Evolutionary conservation across 2,888 invertebrate species (phyloP).

Genomic region (Drosophila monieri): DNA sequence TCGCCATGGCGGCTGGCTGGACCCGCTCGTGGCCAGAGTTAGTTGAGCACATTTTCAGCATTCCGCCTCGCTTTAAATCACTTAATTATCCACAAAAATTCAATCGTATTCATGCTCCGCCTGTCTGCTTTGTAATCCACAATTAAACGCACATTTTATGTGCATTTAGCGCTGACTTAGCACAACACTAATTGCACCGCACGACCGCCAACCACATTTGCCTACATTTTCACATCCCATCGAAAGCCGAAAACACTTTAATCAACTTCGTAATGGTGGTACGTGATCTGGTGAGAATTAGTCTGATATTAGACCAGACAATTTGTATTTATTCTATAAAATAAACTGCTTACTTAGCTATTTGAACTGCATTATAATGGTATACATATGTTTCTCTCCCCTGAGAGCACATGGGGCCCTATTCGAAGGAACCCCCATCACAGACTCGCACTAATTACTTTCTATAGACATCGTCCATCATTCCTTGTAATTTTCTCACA

Average conservation of each 20-base stretch:
- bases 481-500: slow-evolving; percentile 70
- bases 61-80: slow-evolving; percentile 7
- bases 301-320: not conserved
- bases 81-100: slow-evolving; percentile 16
- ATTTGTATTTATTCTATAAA: not conserved
- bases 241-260: slow-evolving; percentile 5
- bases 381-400: not conserved
- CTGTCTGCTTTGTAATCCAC: slow-evolving; percentile 8
- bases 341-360: not conserved
- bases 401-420: not conserved
- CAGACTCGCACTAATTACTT: slow-evolving; percentile 46
- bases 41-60: slow-evolving; percentile 10
- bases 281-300: not conserved
- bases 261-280: slow-evolving; percentile 14
- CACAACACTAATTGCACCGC: slow-evolving; percentile 12
- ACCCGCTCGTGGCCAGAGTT: slow-evolving; percentile 11
- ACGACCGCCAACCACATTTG: slow-evolving; percentile 1
- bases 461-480: slow-evolving; percentile 59
- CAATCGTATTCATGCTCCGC: not conserved
- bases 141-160: slow-evolving; percentile 32
- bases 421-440: slow-evolving; percentile 20
- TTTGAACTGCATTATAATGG: not conserved
- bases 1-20: not conserved
- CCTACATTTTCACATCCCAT: slow-evolving; percentile 9
- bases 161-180: slow-evolving; percentile 18